These are phyloP conservation scores for Nasonia oneida DNA, from an alignment of 2,888 invertebrate genomes.

Conservation along the genomic window DNA sequence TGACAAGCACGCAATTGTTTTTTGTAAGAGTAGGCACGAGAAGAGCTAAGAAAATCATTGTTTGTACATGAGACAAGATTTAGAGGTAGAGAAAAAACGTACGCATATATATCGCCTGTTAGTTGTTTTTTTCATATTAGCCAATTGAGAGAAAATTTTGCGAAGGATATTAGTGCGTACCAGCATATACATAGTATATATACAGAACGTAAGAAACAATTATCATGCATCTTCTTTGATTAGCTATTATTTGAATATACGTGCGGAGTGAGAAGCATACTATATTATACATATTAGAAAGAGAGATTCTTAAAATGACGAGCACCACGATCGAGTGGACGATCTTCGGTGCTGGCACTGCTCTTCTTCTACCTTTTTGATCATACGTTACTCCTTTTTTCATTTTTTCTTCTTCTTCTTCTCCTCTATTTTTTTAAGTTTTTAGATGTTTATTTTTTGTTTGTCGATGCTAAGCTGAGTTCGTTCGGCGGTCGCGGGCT, in stretches of 20 bases:
- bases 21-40: neutral
- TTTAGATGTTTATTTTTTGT: constrained; percentile 60
- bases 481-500: constrained; percentile 42
- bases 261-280: constrained; percentile 10
- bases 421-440: constrained; percentile 56
- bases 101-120: constrained; percentile 47
- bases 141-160: constrained; percentile 57
- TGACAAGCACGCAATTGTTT: too few species aligned
- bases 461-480: constrained; percentile 46
- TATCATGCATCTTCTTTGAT: constrained; percentile 45
- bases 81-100: neutral
- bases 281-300: constrained; percentile 16
- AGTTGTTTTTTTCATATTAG: constrained; percentile 58
- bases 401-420: constrained; percentile 36
- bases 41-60: constrained; percentile 33
- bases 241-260: constrained; percentile 57
- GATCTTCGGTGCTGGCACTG: constrained; percentile 55
- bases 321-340: constrained; percentile 49
- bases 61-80: constrained; percentile 41
- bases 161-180: constrained; percentile 25
- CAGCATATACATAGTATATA: constrained; percentile 18
- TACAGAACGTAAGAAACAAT: constrained; percentile 1
- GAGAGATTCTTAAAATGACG: constrained; percentile 41
- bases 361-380: constrained; percentile 44
- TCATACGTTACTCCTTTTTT: neutral